Evolutionary conservation across 2,888 invertebrate genomes (phyloP).

Genomic region (Drosophila maculinotata): DNA sequence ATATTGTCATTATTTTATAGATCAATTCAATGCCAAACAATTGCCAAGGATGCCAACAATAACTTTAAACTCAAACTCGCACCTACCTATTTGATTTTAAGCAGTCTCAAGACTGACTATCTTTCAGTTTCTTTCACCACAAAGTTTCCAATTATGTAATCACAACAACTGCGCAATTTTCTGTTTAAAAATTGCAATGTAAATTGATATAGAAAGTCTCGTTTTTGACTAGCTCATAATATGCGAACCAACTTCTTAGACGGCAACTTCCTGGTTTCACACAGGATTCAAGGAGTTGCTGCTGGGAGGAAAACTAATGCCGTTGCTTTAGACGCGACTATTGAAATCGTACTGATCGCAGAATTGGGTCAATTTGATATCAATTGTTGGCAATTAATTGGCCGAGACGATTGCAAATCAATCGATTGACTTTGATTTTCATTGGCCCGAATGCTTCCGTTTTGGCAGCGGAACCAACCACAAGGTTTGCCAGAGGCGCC

Average conservation of each 20-base stretch:
- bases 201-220: slow-evolving; percentile 2
- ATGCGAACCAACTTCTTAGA: slow-evolving; percentile 53
- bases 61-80: background rate
- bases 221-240: slow-evolving; percentile 7
- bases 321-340: slow-evolving; percentile 74
- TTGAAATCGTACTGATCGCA: slow-evolving; percentile 78
- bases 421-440: slow-evolving; percentile 67
- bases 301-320: slow-evolving; percentile 53
- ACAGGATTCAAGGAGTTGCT: slow-evolving; percentile 45
- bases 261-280: slow-evolving; percentile 14
- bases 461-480: slow-evolving; percentile 60
- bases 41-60: slow-evolving; percentile 24
- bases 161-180: slow-evolving; percentile 69
- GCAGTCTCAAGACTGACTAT: slow-evolving; percentile 13
- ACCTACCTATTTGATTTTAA: slow-evolving; percentile 35
- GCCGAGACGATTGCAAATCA: slow-evolving; percentile 56
- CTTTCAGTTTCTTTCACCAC: slow-evolving; percentile 3
- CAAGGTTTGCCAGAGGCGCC: slow-evolving; percentile 52
- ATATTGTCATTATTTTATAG: background rate
- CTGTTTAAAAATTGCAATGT: slow-evolving; percentile 40
- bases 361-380: slow-evolving; percentile 80
- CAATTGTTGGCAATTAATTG: slow-evolving; percentile 48
- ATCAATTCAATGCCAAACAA: slow-evolving; percentile 12
- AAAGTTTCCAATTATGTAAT: slow-evolving; percentile 59
- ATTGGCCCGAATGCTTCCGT: slow-evolving; percentile 55